A percentile compares a stretch with the other conserved stretches of the same genome.
Conservation (phyloP, 2,113 vertebrate species). For the Astatotilapia flaviijosephi region DNA sequence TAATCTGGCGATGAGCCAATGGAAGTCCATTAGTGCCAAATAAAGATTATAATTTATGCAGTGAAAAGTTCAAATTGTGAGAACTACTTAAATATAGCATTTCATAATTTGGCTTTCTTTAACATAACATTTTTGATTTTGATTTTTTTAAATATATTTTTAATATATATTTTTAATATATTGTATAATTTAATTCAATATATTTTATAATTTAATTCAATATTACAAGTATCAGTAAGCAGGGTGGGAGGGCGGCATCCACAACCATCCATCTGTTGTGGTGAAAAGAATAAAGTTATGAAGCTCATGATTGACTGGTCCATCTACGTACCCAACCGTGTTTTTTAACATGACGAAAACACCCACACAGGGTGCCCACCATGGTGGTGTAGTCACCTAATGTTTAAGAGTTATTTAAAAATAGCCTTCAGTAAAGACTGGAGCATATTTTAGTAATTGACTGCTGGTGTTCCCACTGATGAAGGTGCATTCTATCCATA, state of each 20-base stretch:
- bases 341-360: neutral
- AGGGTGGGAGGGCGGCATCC: neutral
- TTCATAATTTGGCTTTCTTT: neutral
- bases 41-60: neutral
- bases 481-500: neutral
- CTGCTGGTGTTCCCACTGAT: neutral
- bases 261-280: neutral
- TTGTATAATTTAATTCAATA: neutral
- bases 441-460: neutral
- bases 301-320: neutral
- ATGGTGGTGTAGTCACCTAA: neutral
- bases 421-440: neutral
- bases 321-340: neutral
- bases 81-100: neutral
- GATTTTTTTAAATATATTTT: fast-evolving
- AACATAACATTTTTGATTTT: neutral
- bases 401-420: neutral
- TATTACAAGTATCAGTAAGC: neutral
- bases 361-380: neutral
- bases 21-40: neutral
- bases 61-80: neutral
- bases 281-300: neutral
- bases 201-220: neutral
- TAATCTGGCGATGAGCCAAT: fast-evolving
- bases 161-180: too few relatives aligned